Evolutionary conservation across 2,797 vertebrate genomes (phyloP).

Genomic region (Apogon hyalosoma): DNA sequence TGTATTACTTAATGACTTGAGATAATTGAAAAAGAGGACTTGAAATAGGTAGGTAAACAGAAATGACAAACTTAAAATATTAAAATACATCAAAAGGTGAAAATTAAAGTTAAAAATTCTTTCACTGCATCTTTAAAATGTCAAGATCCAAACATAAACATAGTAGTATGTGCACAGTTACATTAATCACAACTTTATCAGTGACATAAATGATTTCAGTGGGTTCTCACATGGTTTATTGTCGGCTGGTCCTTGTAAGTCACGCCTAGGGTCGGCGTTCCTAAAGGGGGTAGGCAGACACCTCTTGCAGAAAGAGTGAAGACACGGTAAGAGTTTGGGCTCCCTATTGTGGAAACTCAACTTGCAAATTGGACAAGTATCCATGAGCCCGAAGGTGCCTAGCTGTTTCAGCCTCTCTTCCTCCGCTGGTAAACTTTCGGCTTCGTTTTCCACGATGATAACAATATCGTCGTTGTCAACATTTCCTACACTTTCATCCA

Average conservation of each 20-base stretch:
- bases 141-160: too few relatives aligned
- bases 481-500: constrained; percentile 78
- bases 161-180: not conserved
- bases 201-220: too few relatives aligned
- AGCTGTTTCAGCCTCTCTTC: constrained; percentile 87
- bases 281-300: constrained; percentile 91
- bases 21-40: not conserved
- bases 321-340: constrained; percentile 95
- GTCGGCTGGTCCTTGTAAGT: constrained; percentile 71
- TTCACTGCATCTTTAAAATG: too few relatives aligned
- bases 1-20: not conserved
- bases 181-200: not conserved
- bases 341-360: constrained; percentile 94
- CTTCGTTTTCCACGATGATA: constrained; percentile 93
- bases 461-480: constrained; percentile 83
- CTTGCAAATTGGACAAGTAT: constrained; percentile 94
- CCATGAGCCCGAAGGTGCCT: constrained; percentile 91
- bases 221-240: constrained; percentile 74
- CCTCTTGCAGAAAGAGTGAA: constrained; percentile 95
- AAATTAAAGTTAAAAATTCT: too few relatives aligned
- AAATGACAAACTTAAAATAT: too few relatives aligned
- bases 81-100: too few relatives aligned
- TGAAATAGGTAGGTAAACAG: too few relatives aligned
- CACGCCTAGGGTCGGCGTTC: constrained; percentile 79
- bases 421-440: constrained; percentile 92